A percentile compares a stretch with the other conserved stretches of the same genome.
These are phyloP conservation scores for Cephus cinctus DNA, from an alignment of 1,140 invertebrate species.

Conservation along the genomic window DNA sequence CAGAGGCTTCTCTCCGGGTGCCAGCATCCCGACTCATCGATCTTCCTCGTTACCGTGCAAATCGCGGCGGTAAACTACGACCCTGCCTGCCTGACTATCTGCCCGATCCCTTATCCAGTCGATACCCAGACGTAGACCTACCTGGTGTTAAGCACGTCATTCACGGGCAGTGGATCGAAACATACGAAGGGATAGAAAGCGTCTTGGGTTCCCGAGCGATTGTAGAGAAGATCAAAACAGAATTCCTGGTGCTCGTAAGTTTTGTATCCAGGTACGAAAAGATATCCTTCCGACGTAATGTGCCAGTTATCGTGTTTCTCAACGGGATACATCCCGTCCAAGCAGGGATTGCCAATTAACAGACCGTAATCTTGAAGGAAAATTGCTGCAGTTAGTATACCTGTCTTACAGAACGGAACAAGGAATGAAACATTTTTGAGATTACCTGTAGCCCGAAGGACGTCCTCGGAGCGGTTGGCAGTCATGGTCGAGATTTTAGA, in stretches of 20 bases:
- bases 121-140: background rate
- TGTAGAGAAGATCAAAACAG: conserved; percentile 23
- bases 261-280: conserved; percentile 3
- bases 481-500: background rate
- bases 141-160: background rate
- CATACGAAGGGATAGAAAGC: conserved; percentile 21
- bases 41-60: conserved; percentile 11
- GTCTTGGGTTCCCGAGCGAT: background rate
- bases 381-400: background rate
- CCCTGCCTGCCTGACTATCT: background rate
- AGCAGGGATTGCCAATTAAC: conserved; percentile 21
- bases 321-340: conserved; percentile 14
- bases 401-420: background rate
- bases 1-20: background rate
- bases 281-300: conserved; percentile 14
- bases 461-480: background rate
- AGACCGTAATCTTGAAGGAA: conserved; percentile 29
- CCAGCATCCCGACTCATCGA: background rate
- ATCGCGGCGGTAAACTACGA: conserved; percentile 4
- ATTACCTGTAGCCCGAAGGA: background rate
- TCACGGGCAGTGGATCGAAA: conserved; percentile 14
- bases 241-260: conserved; percentile 14
- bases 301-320: conserved; percentile 11
- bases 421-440: background rate
- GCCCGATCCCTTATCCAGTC: conserved; percentile 5